Conservation (phyloP, 2,888 invertebrate genomes). For the Ernsta delagoae region DNA sequence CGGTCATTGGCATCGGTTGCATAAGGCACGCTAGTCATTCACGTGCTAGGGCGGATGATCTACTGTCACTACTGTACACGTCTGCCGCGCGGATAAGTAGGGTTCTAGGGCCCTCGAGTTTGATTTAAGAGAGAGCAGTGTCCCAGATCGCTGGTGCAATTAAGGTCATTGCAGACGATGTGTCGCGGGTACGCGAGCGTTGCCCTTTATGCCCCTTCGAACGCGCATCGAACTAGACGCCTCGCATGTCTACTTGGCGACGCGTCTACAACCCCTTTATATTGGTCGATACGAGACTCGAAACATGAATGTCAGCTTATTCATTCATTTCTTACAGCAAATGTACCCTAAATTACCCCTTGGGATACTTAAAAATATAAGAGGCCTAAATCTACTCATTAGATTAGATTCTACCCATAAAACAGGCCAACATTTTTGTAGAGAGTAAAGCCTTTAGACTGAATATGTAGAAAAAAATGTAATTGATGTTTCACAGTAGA, state of each 20-base stretch:
- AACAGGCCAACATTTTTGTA: too few relatives aligned
- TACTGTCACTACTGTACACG: too few relatives aligned
- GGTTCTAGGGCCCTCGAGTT: conserved; percentile 80
- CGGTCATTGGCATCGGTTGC: conserved; percentile 74
- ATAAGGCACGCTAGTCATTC: conserved; percentile 64
- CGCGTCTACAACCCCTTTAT: conserved; percentile 18
- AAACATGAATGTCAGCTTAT: too few relatives aligned
- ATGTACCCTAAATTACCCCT: too few relatives aligned
- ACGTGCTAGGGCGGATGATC: conserved; percentile 68
- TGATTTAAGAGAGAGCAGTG: conserved; percentile 83
- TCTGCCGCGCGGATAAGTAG: conserved; percentile 64
- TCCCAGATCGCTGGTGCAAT: conserved; percentile 72
- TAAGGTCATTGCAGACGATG: conserved; percentile 77
- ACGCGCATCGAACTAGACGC: conserved; percentile 34
- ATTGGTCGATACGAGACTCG: too few relatives aligned
- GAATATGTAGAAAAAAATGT: too few relatives aligned
- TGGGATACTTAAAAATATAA: too few relatives aligned
- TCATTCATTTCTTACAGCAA: too few relatives aligned
- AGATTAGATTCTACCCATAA: too few relatives aligned
- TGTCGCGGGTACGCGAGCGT: conserved; percentile 54
- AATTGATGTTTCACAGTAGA: too few relatives aligned
- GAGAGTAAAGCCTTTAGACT: too few relatives aligned
- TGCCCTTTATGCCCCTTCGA: conserved; percentile 51
- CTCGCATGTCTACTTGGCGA: conserved; percentile 25
- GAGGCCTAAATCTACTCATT: too few relatives aligned